Evolutionary conservation across 64 coral and sea anemone genomes (phyloP).

Genomic region (Trachythela sp.): DNA sequence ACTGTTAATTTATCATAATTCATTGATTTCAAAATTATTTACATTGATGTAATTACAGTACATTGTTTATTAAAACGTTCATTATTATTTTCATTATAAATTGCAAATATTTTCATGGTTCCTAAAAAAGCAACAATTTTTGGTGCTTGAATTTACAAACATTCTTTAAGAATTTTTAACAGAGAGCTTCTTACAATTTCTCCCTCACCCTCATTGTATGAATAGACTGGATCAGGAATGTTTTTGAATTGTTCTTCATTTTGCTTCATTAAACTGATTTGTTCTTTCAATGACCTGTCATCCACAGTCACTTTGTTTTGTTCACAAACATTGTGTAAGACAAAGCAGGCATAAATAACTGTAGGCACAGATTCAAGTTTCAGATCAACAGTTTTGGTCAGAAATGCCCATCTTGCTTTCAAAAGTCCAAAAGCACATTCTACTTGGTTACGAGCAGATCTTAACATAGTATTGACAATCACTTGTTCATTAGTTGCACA

Average conservation of each 20-base stretch:
- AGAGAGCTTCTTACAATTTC: not conserved
- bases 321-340: conserved; percentile 48
- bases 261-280: conserved; percentile 1
- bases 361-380: not conserved
- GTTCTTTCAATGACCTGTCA: not conserved
- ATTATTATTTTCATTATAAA: not conserved
- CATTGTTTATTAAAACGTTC: not conserved
- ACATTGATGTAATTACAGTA: not conserved
- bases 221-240: conserved; percentile 3
- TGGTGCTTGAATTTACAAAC: not conserved
- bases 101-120: not conserved
- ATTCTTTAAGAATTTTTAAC: not conserved
- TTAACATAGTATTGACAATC: not conserved
- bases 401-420: not conserved
- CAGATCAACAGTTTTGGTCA: not conserved
- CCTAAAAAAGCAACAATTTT: not conserved
- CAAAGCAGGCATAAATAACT: conserved; percentile 31
- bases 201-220: conserved; percentile 5
- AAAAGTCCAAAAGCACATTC: not conserved
- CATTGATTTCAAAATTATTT: not conserved
- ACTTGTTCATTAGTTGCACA: conserved; percentile 8
- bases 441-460: not conserved
- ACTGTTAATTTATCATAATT: not conserved
- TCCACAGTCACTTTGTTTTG: conserved; percentile 1
- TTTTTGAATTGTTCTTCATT: not conserved